A percentile compares a stretch with the other conserved stretches of the same genome.
These are phyloP conservation scores for Steinernema hermaphroditum DNA, from an alignment of 2,888 invertebrate species.

Conservation along the genomic window DNA sequence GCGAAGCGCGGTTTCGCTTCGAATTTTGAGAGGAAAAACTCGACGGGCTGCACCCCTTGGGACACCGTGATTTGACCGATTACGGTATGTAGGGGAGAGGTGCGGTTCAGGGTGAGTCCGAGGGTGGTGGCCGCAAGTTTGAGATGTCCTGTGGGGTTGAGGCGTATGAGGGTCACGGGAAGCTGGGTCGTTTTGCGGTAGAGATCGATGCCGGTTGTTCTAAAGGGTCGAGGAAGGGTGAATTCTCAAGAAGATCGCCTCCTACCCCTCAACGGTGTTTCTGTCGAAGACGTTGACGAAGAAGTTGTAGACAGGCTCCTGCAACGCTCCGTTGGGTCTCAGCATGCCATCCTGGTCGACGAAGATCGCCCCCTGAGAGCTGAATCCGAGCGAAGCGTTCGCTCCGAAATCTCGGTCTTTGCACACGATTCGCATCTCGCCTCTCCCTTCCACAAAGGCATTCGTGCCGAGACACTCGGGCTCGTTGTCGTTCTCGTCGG, in stretches of 20 bases:
- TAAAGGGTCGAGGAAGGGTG: neutral
- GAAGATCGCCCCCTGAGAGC: neutral
- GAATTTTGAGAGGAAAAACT: slow-evolving; percentile 1
- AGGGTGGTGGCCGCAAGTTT: neutral
- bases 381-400: slow-evolving; percentile 1
- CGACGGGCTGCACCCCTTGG: neutral
- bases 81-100: neutral
- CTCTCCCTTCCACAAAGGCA: slow-evolving; percentile 27
- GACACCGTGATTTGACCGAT: neutral
- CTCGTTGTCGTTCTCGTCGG: slow-evolving; percentile 52
- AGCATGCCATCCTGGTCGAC: slow-evolving; percentile 20
- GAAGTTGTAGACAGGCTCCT: slow-evolving; percentile 14
- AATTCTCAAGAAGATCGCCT: neutral
- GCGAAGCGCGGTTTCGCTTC: neutral
- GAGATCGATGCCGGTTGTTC: slow-evolving; percentile 7
- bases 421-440: slow-evolving; percentile 3
- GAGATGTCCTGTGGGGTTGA: neutral
- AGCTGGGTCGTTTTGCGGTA: slow-evolving; percentile 8
- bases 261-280: slow-evolving; percentile 8
- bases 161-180: slow-evolving; percentile 5
- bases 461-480: slow-evolving; percentile 42
- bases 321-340: slow-evolving; percentile 8
- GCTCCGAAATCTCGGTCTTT: slow-evolving; percentile 18
- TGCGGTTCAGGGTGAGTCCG: slow-evolving; percentile 1
- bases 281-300: slow-evolving; percentile 23